Evolutionary conservation across 1,140 invertebrate genomes (phyloP).

Genomic region (Oreohelix idahoensis): DNA sequence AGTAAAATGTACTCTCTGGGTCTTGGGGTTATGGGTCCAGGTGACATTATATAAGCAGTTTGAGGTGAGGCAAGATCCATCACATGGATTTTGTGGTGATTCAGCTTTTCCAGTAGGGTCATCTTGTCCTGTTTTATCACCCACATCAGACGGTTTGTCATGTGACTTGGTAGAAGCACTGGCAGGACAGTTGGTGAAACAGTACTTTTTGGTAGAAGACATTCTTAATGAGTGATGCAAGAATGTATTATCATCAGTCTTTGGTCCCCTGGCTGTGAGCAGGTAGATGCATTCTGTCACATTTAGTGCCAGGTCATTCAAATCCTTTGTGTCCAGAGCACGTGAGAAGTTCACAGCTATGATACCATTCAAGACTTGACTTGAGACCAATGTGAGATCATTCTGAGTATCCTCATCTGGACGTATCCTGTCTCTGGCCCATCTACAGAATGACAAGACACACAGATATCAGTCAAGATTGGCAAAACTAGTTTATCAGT

Average conservation of each 20-base stretch:
- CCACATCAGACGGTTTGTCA: no score
- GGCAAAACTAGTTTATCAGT: no score
- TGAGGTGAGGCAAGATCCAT: not conserved
- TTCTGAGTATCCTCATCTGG: not conserved
- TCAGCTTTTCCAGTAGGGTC: no score
- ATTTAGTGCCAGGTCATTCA: not conserved
- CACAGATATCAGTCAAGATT: no score
- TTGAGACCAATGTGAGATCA: slow-evolving; percentile 1
- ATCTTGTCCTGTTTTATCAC: no score
- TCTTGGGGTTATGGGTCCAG: not conserved
- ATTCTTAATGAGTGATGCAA: not conserved
- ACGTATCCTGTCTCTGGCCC: not conserved
- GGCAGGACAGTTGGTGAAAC: slow-evolving; percentile 19
- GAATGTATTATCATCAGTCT: not conserved
- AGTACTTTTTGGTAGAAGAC: not conserved
- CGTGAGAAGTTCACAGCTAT: not conserved
- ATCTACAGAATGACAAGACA: not conserved
- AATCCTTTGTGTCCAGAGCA: not conserved
- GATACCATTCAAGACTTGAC: not conserved
- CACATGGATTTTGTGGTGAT: not conserved
- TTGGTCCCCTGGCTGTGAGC: not conserved
- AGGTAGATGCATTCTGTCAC: slow-evolving; percentile 9
- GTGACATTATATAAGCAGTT: not conserved
- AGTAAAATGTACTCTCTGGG: not conserved
- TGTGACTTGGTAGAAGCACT: no score